phyloP scores from a whole-genome alignment of 2,113 vertebrate species.

The Andinoacara biseriatus region DNA sequence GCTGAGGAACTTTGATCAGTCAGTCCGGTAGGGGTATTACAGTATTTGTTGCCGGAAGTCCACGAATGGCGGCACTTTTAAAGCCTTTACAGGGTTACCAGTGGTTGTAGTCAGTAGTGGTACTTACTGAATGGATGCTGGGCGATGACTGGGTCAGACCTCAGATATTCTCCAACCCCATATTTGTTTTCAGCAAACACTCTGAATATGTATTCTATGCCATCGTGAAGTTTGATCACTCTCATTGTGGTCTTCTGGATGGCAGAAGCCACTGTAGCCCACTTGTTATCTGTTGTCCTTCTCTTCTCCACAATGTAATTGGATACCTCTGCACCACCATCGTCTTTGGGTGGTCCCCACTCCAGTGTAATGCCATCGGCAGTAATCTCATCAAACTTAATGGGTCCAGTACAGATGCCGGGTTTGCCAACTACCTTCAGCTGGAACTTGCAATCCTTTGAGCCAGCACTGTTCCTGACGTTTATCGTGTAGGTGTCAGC shows the following conservation, averaged over 20 bases:
- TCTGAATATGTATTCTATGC: constrained; percentile 93
- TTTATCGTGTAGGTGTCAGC: constrained; percentile 90
- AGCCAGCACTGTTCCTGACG: constrained; percentile 88
- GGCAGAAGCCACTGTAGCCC: constrained; percentile 94
- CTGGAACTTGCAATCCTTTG: constrained; percentile 88
- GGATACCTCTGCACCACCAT: constrained; percentile 95
- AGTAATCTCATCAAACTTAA: constrained; percentile 96
- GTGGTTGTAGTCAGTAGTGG: background rate
- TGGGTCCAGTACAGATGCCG: constrained; percentile 93
- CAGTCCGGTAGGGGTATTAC: no score
- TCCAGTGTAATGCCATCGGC: constrained; percentile 94
- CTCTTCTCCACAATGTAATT: constrained; percentile 98
- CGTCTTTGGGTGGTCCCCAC: constrained; percentile 93
- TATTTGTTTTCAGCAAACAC: constrained; percentile 99
- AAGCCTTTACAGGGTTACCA: no score
- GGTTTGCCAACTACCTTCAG: constrained; percentile 97
- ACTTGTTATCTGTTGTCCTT: constrained; percentile 92
- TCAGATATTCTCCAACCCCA: constrained; percentile 93
- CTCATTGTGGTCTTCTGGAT: constrained; percentile 95
- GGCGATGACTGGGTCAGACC: constrained; percentile 91
- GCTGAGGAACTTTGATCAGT: no score
- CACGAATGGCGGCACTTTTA: no score
- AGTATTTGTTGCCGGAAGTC: no score
- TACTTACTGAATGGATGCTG: constrained; percentile 97
- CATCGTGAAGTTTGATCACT: constrained; percentile 94